Percentiles rank a stretch among this genome's conserved stretches.
Conservation (phyloP, 2,888 invertebrate species). For the Cenopis cana region DNA sequence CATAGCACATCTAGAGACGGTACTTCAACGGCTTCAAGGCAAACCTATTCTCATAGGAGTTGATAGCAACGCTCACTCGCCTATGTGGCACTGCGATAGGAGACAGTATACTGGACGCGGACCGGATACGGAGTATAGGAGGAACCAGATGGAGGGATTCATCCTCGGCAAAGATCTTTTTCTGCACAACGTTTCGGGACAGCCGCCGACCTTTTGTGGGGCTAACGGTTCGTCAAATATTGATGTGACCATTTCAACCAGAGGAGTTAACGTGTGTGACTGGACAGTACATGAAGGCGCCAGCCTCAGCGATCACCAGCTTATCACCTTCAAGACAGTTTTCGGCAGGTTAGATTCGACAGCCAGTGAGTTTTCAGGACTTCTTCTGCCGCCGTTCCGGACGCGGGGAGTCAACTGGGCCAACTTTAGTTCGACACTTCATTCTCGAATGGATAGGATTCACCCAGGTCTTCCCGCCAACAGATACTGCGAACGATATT, state of each 20-base stretch:
- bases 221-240: slow-evolving; percentile 43
- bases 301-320: slow-evolving; percentile 49
- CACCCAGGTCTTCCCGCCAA: slow-evolving; percentile 14
- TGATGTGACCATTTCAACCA: slow-evolving; percentile 4
- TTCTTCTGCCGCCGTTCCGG: not conserved
- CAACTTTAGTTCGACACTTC: not conserved
- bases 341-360: not conserved
- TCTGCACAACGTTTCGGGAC: slow-evolving; percentile 41
- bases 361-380: not conserved
- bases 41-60: too few relatives aligned
- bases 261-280: not conserved
- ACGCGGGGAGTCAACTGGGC: slow-evolving; percentile 7
- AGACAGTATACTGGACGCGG: too few relatives aligned
- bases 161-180: too few relatives aligned
- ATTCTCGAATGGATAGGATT: slow-evolving; percentile 13
- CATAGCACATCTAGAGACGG: too few relatives aligned
- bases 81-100: too few relatives aligned
- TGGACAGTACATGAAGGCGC: slow-evolving; percentile 41
- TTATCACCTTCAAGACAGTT: slow-evolving; percentile 41
- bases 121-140: too few relatives aligned
- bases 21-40: too few relatives aligned
- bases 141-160: too few relatives aligned
- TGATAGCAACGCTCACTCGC: too few relatives aligned
- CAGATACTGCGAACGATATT: slow-evolving; percentile 14
- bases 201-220: slow-evolving; percentile 41